Conservation (phyloP, 2,797 vertebrate species). For the Halcyon chelicuti region DNA sequence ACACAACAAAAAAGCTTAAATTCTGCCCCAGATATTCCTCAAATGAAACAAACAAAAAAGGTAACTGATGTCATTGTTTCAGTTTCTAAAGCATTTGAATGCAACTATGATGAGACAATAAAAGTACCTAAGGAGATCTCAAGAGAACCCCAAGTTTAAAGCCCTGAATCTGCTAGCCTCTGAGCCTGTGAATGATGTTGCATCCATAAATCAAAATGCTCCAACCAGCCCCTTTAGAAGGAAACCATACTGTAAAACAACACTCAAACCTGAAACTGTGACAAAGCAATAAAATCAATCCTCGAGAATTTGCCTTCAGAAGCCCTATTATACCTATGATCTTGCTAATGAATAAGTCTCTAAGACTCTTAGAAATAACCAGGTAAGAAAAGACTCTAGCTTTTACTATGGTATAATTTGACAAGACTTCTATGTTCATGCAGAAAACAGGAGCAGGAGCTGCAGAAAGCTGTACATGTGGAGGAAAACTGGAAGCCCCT, state of each 20-base stretch:
- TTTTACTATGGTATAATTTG: not conserved
- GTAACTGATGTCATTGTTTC: not conserved
- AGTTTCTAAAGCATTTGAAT: not conserved
- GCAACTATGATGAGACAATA: not conserved
- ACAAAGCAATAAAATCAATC: not conserved
- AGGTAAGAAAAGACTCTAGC: not conserved
- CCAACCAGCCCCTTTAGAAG: not conserved
- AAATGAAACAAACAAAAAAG: not conserved
- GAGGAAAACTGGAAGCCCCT: not conserved
- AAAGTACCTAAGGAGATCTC: not conserved
- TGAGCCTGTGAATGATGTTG: not conserved
- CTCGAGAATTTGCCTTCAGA: not conserved
- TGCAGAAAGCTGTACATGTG: not conserved
- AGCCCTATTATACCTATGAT: not conserved
- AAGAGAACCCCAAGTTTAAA: not conserved
- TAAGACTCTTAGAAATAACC: not conserved
- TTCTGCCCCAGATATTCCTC: not conserved
- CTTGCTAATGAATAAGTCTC: not conserved
- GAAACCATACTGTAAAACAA: not conserved
- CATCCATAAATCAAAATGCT: not conserved
- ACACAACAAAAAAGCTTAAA: fast-evolving
- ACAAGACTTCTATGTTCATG: not conserved
- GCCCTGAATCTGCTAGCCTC: not conserved
- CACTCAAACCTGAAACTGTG: not conserved
- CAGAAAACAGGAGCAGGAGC: not conserved